phyloP scores from a whole-genome alignment of 1,140 invertebrate species.

The Drosophila nigromelanica region DNA sequence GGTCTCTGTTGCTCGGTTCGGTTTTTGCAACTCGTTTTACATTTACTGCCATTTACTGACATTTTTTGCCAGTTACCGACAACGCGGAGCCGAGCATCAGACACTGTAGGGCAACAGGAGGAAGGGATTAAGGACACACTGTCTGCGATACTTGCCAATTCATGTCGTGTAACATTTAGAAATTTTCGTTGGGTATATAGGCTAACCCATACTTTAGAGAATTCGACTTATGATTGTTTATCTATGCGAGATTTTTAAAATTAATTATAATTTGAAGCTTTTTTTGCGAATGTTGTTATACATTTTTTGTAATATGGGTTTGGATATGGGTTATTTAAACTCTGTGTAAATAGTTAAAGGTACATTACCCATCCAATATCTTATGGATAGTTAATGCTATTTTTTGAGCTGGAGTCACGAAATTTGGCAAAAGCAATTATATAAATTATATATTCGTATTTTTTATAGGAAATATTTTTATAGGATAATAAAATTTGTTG shows the following conservation, averaged over 20 bases:
- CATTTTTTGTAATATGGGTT: no score
- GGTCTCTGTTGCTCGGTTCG: constrained; percentile 47
- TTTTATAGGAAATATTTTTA: no score
- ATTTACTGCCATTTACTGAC: constrained; percentile 70
- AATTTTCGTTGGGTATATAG: background rate
- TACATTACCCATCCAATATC: no score
- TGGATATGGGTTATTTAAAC: no score
- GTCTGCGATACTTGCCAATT: constrained; percentile 40
- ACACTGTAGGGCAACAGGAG: background rate
- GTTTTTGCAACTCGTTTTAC: constrained; percentile 58
- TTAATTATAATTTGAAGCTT: no score
- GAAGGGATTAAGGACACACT: background rate
- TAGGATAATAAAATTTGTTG: no score
- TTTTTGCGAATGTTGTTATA: no score
- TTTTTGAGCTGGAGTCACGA: no score
- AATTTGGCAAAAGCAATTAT: no score
- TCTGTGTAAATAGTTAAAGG: no score
- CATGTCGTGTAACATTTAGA: constrained; percentile 6
- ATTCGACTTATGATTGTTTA: constrained; percentile 3
- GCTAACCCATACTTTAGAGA: background rate
- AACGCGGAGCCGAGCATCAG: constrained; percentile 30
- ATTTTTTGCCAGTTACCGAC: constrained; percentile 41
- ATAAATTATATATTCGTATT: no score
- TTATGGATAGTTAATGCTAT: no score
- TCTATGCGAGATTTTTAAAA: background rate